A percentile compares a stretch with the other conserved stretches of the same genome.
These are phyloP conservation scores for Chionoecetes opilio DNA, from an alignment of 1,140 invertebrate species.

Conservation along the genomic window DNA sequence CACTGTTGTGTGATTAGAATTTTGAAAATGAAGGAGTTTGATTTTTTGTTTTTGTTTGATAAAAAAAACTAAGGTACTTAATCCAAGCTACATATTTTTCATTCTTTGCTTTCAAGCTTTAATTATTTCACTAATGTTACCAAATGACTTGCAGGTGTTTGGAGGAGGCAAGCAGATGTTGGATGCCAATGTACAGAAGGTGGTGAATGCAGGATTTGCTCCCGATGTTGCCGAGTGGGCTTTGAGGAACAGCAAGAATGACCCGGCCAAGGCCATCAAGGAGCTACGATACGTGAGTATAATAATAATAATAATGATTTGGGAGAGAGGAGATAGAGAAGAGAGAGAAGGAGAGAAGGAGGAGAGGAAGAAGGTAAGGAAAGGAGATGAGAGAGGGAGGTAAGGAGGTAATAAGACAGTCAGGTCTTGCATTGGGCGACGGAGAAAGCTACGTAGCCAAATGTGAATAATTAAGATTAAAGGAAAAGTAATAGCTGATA, in stretches of 20 bases:
- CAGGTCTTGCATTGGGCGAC: no score
- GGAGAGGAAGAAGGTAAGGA: constrained; percentile 27
- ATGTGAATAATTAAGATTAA: no score
- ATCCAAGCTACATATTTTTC: not conserved
- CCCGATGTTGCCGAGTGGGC: constrained; percentile 91
- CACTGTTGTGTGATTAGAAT: no score
- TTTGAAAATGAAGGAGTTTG: no score
- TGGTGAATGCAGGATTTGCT: constrained; percentile 91
- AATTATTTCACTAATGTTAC: not conserved
- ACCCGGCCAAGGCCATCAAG: constrained; percentile 89
- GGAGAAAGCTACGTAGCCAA: no score
- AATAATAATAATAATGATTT: not conserved
- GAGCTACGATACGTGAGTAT: constrained; percentile 87
- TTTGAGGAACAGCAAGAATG: constrained; percentile 89
- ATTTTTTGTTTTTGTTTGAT: not conserved
- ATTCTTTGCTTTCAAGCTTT: no score
- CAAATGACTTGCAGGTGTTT: constrained; percentile 64
- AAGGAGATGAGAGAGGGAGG: no score
- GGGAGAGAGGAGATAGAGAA: no score
- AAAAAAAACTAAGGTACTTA: not conserved
- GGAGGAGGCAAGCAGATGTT: constrained; percentile 85
- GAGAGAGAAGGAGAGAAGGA: constrained; percentile 27
- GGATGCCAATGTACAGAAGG: constrained; percentile 92
- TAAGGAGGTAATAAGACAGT: no score
- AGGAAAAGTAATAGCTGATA: no score